Conservation (phyloP, 2,113 vertebrate genomes). For the Eptesicus fuscus region DNA sequence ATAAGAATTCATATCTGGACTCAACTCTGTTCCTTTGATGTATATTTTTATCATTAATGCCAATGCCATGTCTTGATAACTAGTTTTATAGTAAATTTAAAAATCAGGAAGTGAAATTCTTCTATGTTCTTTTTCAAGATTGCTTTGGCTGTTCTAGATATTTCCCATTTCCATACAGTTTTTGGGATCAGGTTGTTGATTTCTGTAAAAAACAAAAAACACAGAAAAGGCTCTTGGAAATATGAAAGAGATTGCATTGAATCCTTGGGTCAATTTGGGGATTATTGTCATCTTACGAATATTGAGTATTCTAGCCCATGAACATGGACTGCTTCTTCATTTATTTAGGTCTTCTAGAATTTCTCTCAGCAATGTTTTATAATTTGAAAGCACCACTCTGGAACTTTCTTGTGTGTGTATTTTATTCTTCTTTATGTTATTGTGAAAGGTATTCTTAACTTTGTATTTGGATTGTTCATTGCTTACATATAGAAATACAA, state of each 20-base stretch:
- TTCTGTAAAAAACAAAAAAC: not conserved
- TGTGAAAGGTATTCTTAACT: not conserved
- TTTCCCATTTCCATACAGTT: not conserved
- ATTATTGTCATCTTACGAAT: not conserved
- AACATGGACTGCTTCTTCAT: not conserved
- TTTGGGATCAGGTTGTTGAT: not conserved
- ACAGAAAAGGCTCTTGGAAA: not conserved
- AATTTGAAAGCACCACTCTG: not conserved
- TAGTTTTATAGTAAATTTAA: not conserved
- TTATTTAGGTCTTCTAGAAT: not conserved
- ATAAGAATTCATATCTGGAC: not conserved
- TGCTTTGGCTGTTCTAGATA: not conserved
- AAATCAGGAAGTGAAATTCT: not conserved
- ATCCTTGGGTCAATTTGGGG: not conserved
- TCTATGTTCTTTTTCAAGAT: not conserved
- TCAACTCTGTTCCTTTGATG: not conserved
- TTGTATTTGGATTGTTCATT: not conserved
- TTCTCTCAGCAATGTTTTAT: not conserved
- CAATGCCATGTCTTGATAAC: not conserved
- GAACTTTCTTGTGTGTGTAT: not conserved
- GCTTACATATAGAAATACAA: not conserved
- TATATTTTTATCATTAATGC: not conserved
- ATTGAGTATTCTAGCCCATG: not conserved
- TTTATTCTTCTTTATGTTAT: not conserved
- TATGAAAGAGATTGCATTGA: not conserved